phyloP scores from a whole-genome alignment of 2,113 vertebrate species.

The Sander vitreus region DNA sequence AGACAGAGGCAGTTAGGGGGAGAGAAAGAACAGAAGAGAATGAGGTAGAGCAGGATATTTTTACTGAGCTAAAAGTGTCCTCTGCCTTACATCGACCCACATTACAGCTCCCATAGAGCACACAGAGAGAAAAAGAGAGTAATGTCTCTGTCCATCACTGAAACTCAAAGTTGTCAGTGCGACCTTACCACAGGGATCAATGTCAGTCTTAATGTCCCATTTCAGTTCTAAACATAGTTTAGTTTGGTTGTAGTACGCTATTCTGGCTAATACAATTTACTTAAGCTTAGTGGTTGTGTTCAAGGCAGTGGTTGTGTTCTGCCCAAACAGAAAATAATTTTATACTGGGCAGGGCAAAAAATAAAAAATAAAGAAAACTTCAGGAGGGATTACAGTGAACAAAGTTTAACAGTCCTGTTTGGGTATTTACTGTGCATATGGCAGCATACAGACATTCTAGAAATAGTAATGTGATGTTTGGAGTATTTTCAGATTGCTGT shows the following conservation, averaged over 20 bases:
- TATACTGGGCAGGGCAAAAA: neutral
- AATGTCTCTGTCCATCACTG: constrained; percentile 61
- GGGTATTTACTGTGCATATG: neutral
- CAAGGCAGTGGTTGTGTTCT: neutral
- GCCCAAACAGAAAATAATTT: neutral
- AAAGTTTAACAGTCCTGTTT: neutral
- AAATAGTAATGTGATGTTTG: neutral
- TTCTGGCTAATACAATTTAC: constrained; percentile 7
- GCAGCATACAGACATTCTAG: constrained; percentile 3
- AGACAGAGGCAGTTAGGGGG: constrained; percentile 2
- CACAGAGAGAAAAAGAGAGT: constrained; percentile 46
- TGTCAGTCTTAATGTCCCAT: constrained; percentile 51
- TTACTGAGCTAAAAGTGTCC: constrained; percentile 78
- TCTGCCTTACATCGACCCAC: constrained; percentile 75
- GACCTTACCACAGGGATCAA: constrained; percentile 41
- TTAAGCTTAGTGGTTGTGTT: constrained; percentile 8
- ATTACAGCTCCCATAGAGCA: constrained; percentile 72
- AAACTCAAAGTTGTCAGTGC: constrained; percentile 40
- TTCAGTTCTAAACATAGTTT: constrained; percentile 34
- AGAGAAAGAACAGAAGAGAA: constrained; percentile 34
- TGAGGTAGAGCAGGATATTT: constrained; percentile 71
- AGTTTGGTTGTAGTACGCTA: constrained; percentile 13
- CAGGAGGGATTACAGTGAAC: neutral
- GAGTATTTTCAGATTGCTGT: neutral
- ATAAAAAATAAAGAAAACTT: neutral